These are phyloP conservation scores for Pygocentrus nattereri DNA, from an alignment of 2,797 vertebrate species.

Conservation along the genomic window DNA sequence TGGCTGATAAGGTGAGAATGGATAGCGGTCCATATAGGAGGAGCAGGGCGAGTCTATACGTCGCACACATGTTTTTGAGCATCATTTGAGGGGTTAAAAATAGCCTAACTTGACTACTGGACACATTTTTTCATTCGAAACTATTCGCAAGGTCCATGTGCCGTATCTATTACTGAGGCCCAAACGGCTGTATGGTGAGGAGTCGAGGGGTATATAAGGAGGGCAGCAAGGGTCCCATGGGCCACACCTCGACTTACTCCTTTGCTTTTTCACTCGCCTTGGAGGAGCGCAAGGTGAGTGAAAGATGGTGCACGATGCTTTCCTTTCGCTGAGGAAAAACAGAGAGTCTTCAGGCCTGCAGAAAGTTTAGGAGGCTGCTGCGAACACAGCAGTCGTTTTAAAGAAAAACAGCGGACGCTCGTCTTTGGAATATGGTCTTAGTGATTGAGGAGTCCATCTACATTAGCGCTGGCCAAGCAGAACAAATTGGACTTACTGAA, in stretches of 20 bases:
- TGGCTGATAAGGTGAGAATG: conserved; percentile 44
- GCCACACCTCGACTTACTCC: conserved; percentile 74
- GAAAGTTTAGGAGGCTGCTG: conserved; percentile 36
- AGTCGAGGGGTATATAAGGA: conserved; percentile 78
- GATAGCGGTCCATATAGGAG: conserved; percentile 48
- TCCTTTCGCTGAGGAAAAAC: not conserved
- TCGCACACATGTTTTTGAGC: conserved; percentile 73
- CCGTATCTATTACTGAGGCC: conserved; percentile 76
- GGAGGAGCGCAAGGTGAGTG: conserved; percentile 83
- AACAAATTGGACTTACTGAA: conserved; percentile 19
- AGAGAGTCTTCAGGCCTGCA: conserved; percentile 21
- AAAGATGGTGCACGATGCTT: conserved; percentile 48
- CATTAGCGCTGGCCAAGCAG: conserved; percentile 32
- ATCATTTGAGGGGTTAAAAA: conserved; percentile 81
- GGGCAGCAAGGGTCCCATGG: conserved; percentile 17
- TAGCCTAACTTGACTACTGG: conserved; percentile 78
- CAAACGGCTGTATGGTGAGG: conserved; percentile 81
- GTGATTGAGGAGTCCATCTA: conserved; percentile 26
- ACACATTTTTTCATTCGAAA: conserved; percentile 83
- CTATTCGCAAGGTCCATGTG: conserved; percentile 72
- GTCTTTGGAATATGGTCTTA: conserved; percentile 31
- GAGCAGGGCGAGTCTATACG: conserved; percentile 63
- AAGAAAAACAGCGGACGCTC: conserved; percentile 47
- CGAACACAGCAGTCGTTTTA: conserved; percentile 13
- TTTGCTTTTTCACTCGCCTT: conserved; percentile 84